Evolutionary conservation across 1,140 invertebrate species (phyloP).

Genomic region (Asbolus verrucosus): DNA sequence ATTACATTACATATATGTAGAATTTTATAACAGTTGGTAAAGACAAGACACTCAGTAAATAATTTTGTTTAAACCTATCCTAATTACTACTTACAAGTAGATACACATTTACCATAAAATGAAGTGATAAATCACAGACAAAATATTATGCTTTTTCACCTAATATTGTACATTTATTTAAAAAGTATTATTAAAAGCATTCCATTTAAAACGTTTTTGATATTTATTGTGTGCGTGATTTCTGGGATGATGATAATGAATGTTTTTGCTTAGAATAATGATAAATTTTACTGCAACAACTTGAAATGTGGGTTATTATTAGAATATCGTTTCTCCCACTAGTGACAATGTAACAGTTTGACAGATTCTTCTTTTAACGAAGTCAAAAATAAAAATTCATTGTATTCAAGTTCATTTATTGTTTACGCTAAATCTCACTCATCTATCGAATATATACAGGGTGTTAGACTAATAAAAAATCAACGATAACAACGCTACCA

Average conservation of each 20-base stretch:
- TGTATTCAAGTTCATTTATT: not conserved
- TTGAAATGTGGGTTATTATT: no score
- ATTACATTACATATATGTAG: conserved; percentile 22
- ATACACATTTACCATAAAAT: conserved; percentile 49
- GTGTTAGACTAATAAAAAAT: not conserved
- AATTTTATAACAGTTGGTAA: conserved; percentile 42
- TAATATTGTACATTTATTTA: conserved; percentile 45
- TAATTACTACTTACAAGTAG: conserved; percentile 47
- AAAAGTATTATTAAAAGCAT: conserved; percentile 41
- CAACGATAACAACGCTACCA: no score
- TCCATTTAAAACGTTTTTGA: conserved; percentile 36
- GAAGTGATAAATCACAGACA: conserved; percentile 52
- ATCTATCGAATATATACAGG: conserved; percentile 10
- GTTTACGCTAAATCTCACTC: conserved; percentile 20
- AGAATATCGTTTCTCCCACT: no score
- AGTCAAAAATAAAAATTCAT: conserved; percentile 1
- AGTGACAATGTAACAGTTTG: conserved; percentile 1
- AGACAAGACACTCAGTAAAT: conserved; percentile 45
- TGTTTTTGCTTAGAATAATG: not conserved
- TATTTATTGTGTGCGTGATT: conserved; percentile 42
- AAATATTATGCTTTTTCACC: conserved; percentile 42
- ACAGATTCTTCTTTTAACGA: no score
- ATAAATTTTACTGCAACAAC: conserved; percentile 1
- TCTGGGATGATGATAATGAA: conserved; percentile 35
- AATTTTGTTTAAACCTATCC: conserved; percentile 32